phyloP scores from a whole-genome alignment of 1,140 invertebrate species.

The Subanguina moxae region DNA sequence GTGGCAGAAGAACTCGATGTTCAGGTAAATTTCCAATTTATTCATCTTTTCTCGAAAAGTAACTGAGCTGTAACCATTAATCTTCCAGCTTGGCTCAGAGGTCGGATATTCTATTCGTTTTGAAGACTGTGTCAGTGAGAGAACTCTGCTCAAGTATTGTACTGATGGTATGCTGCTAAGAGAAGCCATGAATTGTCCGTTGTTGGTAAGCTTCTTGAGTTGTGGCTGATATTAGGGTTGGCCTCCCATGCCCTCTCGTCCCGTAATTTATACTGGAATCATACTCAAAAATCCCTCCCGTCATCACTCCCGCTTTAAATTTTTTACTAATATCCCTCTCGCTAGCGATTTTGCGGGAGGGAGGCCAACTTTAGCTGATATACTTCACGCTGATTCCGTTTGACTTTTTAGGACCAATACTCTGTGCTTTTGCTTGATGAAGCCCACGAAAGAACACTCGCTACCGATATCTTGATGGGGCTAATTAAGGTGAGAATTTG shows the following conservation, averaged over 20 bases:
- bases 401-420: slow-evolving; percentile 77
- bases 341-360: too few species aligned
- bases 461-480: slow-evolving; percentile 98
- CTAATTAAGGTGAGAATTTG: slow-evolving; percentile 52
- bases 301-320: too few species aligned
- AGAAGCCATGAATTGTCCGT: slow-evolving; percentile 97
- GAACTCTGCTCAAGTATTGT: slow-evolving; percentile 90
- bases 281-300: too few species aligned
- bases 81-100: slow-evolving; percentile 77
- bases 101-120: slow-evolving; percentile 99
- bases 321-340: too few species aligned
- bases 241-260: too few species aligned
- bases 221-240: too few species aligned
- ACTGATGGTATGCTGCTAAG: slow-evolving; percentile 99
- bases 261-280: too few species aligned
- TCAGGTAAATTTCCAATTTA: slow-evolving; percentile 56
- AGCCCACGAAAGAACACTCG: slow-evolving; percentile 95
- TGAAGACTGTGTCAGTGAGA: slow-evolving; percentile 93
- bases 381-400: too few species aligned
- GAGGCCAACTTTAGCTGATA: too few species aligned
- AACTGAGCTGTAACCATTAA: not conserved
- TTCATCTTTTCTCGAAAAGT: not conserved
- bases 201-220: slow-evolving; percentile 66
- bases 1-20: slow-evolving; percentile 99
- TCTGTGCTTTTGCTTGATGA: slow-evolving; percentile 91